Evolutionary conservation across 2,888 invertebrate species (phyloP).

Genomic region (Charanyca ferruginea): DNA sequence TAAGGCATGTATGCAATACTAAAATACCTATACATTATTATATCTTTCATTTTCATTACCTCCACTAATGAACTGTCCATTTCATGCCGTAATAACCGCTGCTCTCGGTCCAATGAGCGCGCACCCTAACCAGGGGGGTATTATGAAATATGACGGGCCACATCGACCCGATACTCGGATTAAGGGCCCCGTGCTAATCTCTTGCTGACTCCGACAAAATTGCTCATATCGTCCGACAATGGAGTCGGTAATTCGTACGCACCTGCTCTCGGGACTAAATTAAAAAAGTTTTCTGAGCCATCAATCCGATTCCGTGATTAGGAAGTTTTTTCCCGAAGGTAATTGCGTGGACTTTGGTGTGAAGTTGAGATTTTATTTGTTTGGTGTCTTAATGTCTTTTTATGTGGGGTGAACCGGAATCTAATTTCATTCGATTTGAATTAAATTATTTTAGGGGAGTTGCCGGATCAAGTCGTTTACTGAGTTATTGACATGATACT

Average conservation of each 20-base stretch:
- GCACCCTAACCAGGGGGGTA: constrained; percentile 66
- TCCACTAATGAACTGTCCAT: constrained; percentile 45
- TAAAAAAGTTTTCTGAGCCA: constrained; percentile 73
- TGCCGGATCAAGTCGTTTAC: constrained; percentile 2
- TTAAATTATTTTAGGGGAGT: not conserved
- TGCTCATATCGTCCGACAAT: constrained; percentile 79
- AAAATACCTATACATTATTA: not conserved
- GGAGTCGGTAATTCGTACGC: constrained; percentile 75
- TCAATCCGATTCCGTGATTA: constrained; percentile 68
- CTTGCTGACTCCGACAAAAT: constrained; percentile 78
- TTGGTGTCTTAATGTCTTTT: constrained; percentile 29
- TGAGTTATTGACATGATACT: not conserved
- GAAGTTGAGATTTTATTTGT: constrained; percentile 52
- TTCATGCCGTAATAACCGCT: constrained; percentile 40
- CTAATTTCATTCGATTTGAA: constrained; percentile 23
- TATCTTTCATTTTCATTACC: constrained; percentile 28
- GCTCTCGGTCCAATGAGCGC: constrained; percentile 48
- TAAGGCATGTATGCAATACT: not conserved
- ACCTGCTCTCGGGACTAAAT: constrained; percentile 74
- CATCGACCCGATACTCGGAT: constrained; percentile 79
- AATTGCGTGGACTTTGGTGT: constrained; percentile 56
- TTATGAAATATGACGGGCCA: constrained; percentile 85
- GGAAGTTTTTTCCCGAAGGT: constrained; percentile 54
- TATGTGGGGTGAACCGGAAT: not conserved
- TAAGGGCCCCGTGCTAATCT: constrained; percentile 81